A percentile compares a stretch with the other conserved stretches of the same genome.
These are phyloP conservation scores for Zootermopsis nevadensis DNA, from an alignment of 2,888 invertebrate genomes.

Conservation along the genomic window DNA sequence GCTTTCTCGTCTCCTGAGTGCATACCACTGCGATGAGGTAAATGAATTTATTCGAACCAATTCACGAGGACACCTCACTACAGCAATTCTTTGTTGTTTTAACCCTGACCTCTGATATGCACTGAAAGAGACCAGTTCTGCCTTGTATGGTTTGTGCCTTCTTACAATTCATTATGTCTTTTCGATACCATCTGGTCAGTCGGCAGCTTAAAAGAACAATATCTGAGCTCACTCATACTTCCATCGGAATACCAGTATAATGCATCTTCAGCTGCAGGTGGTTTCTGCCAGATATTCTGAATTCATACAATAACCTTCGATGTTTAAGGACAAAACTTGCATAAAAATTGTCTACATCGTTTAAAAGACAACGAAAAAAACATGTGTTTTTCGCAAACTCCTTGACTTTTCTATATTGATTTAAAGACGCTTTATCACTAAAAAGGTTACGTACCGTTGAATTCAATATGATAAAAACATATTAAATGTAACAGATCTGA, in stretches of 20 bases:
- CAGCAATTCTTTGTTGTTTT: not conserved
- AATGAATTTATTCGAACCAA: not conserved
- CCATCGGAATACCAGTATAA: not conserved
- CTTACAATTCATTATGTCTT: not conserved
- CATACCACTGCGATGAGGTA: not conserved
- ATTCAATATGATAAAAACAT: too few relatives aligned
- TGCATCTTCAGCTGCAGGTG: not conserved
- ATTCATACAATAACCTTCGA: not conserved
- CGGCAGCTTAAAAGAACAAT: not conserved
- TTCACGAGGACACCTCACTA: not conserved
- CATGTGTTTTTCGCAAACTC: too few relatives aligned
- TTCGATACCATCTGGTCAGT: not conserved
- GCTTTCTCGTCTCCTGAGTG: not conserved
- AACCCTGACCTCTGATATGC: not conserved
- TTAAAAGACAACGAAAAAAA: too few relatives aligned
- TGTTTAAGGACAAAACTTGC: not conserved
- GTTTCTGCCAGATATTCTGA: not conserved
- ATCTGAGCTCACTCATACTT: not conserved
- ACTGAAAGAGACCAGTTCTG: not conserved
- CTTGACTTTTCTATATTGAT: too few relatives aligned
- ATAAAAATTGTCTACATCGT: too few relatives aligned
- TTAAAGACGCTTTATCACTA: too few relatives aligned
- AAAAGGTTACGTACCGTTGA: too few relatives aligned
- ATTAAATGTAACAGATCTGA: too few relatives aligned
- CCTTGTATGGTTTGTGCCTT: not conserved